Base-by-base conservation (phyloP, 2,113 vertebrate species). In the Geococcyx californianus region DNA sequence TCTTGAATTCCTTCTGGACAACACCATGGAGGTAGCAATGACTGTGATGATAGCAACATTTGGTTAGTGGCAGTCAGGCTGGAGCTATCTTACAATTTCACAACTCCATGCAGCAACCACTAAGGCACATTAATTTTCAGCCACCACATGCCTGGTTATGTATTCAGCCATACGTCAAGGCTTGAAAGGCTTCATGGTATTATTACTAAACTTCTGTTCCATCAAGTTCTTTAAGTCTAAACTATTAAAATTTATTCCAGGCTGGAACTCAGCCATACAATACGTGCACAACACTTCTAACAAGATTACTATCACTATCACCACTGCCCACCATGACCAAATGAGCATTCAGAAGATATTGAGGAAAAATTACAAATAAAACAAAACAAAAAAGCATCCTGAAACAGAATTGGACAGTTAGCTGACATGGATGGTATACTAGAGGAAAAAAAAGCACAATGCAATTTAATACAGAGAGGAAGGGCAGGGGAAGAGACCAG, bases 81-180 rank as follows among this genome's bases (percentile, higher is more conserved):
- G 1, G 8, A 8, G 15, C 11, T 5, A 34, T 8, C 5, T 62
- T 1, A 0, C 23, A 1, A 0, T 25, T 78, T 77, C 36, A 40
- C 34, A 70, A 54, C 1, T 1, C 7, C 10, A 15, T 15, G 13
- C 7, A 62, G 44, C 20, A 58, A 8, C 24, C 4, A 33, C 14
- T 62, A 54, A 58, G 13, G 6, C 13, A 31, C 26, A 42, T 14
- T 21, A 42, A 58, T 59, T 89, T 78, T 47, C 52, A 84, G 7
- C 10, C 10, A 64, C 14, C 26, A 40, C 12, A n/a, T 1, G 5
- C 7, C 26, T 52, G 34, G 21, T 54, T 8, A 76, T 19, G 10
- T 45, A 54, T 31, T 86, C 54, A 62, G 31, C 15, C 21, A 86
- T 9, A 1, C 10, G 9, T 8, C 47, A 51, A 34, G 24, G 4